Evolutionary conservation across 2,888 invertebrate genomes (phyloP).

Genomic region (Eilema griseolum): DNA sequence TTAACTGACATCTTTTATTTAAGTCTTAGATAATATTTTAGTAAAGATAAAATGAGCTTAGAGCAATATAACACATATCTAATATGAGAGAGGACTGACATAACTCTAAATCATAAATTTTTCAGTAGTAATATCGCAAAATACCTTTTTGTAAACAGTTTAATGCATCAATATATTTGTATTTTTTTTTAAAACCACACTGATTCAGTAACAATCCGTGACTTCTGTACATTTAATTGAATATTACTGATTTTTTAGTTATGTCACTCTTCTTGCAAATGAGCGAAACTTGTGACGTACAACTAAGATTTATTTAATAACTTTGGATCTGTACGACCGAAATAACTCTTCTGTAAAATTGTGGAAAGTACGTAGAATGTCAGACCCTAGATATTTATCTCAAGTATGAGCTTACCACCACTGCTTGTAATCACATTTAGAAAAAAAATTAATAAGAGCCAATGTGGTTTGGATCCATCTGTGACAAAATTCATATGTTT

Average conservation of each 20-base stretch:
- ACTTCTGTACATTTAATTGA: background rate
- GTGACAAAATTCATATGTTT: background rate
- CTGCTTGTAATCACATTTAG: background rate
- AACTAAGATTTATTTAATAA: background rate
- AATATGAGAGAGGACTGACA: conserved; percentile 4
- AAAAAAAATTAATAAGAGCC: background rate
- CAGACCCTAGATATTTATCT: background rate
- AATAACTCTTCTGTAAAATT: background rate
- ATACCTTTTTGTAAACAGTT: background rate
- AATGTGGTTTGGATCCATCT: background rate
- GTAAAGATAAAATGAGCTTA: conserved; percentile 3
- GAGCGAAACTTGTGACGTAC: background rate
- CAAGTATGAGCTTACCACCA: background rate
- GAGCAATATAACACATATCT: conserved; percentile 4
- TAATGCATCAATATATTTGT: background rate
- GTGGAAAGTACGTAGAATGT: background rate
- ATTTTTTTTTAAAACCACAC: background rate
- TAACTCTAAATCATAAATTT: background rate
- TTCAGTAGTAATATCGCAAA: background rate
- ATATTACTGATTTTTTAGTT: background rate
- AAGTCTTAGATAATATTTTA: conserved; percentile 26
- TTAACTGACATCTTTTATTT: conserved; percentile 31
- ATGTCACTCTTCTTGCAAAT: background rate
- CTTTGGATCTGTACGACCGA: background rate
- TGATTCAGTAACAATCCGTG: background rate